These are phyloP conservation scores for Unio pictorum DNA, from an alignment of 2,888 invertebrate genomes.

Conservation along the genomic window DNA sequence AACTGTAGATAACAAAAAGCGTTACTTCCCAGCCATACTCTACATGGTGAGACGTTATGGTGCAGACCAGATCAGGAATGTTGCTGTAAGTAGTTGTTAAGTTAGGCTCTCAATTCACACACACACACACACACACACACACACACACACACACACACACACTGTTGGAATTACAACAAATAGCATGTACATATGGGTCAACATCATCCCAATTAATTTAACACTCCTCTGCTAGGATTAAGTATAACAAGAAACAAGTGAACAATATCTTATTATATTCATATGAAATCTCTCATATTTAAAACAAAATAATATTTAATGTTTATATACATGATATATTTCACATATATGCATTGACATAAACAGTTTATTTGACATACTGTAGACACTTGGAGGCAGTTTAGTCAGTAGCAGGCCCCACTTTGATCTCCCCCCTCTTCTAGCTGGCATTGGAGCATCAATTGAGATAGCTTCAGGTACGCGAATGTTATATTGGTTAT, in stretches of 20 bases:
- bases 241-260: too few species aligned
- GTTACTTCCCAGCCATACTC: slow-evolving; percentile 74
- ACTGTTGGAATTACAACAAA: too few species aligned
- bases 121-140: too few species aligned
- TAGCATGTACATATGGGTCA: too few species aligned
- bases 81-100: slow-evolving; percentile 76
- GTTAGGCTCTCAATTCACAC: background rate
- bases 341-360: background rate
- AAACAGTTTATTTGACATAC: background rate
- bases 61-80: slow-evolving; percentile 94
- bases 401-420: slow-evolving; percentile 22
- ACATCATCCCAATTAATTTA: too few species aligned
- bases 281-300: too few species aligned
- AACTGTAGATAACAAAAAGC: slow-evolving; percentile 3
- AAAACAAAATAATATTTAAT: too few species aligned
- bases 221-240: too few species aligned
- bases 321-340: background rate
- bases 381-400: slow-evolving; percentile 34
- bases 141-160: too few species aligned
- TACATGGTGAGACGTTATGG: slow-evolving; percentile 96
- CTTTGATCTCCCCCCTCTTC: slow-evolving; percentile 25
- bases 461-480: slow-evolving; percentile 20
- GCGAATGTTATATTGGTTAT: too few species aligned
- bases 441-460: slow-evolving; percentile 14
- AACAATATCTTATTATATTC: too few species aligned